phyloP scores from a whole-genome alignment of 2,797 vertebrate species.

The Falco peregrinus region DNA sequence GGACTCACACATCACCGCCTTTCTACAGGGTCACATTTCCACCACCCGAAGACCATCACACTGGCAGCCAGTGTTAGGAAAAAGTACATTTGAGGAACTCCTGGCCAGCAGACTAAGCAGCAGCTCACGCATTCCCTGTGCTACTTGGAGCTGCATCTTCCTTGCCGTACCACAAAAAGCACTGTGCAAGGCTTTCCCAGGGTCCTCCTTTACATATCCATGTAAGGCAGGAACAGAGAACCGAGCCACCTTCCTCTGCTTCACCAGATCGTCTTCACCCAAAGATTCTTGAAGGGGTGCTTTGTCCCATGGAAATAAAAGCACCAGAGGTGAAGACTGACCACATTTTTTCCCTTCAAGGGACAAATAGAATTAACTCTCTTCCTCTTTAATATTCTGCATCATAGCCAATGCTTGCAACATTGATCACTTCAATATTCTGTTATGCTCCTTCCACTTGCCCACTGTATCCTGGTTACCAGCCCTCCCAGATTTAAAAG shows the following conservation, averaged over 20 bases:
- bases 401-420: background rate
- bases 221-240: background rate
- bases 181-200: background rate
- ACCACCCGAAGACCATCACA: background rate
- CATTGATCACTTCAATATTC: background rate
- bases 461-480: slow-evolving; percentile 40
- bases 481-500: slow-evolving; percentile 31
- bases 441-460: background rate
- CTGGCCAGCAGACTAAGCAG: background rate
- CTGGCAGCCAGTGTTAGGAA: background rate
- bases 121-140: fast-evolving
- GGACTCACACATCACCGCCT: background rate
- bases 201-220: background rate
- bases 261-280: background rate
- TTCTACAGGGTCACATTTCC: background rate
- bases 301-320: background rate
- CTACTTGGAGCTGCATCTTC: background rate
- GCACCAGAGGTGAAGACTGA: background rate
- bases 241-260: background rate
- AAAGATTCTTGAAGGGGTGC: background rate
- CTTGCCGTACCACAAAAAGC: background rate
- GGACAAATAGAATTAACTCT: background rate
- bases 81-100: background rate
- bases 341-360: background rate
- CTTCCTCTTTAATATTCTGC: background rate